phyloP scores from a whole-genome alignment of 2,888 invertebrate species.

The Drosophila flavopinicola region DNA sequence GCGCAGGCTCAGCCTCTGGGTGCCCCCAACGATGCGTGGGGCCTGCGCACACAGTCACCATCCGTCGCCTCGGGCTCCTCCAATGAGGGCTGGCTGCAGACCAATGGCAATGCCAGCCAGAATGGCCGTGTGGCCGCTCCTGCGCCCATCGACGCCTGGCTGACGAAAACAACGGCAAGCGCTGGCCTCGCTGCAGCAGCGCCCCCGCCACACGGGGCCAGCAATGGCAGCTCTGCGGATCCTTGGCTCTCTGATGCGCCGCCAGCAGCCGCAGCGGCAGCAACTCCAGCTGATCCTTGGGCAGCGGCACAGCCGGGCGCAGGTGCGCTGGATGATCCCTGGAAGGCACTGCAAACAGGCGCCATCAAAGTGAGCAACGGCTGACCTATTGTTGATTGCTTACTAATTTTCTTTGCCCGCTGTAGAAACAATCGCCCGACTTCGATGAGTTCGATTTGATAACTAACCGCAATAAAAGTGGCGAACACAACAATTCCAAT shows the following conservation, averaged over 20 bases:
- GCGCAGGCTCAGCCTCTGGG: slow-evolving; percentile 40
- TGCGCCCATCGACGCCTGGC: slow-evolving; percentile 78
- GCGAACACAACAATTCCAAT: slow-evolving; percentile 77
- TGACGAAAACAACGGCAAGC: slow-evolving; percentile 69
- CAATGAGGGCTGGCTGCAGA: slow-evolving; percentile 84
- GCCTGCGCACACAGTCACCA: slow-evolving; percentile 83
- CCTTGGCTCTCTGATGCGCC: slow-evolving; percentile 79
- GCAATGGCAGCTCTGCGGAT: slow-evolving; percentile 70
- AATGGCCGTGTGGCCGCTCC: slow-evolving; percentile 61
- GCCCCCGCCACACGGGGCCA: slow-evolving; percentile 52
- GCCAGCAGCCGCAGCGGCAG: slow-evolving; percentile 53
- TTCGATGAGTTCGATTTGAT: slow-evolving; percentile 95
- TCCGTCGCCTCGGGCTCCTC: slow-evolving; percentile 84
- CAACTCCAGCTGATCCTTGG: slow-evolving; percentile 63
- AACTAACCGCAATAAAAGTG: slow-evolving; percentile 89
- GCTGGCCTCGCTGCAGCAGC: slow-evolving; percentile 57
- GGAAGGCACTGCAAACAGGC: slow-evolving; percentile 85
- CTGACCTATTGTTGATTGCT: too few relatives aligned
- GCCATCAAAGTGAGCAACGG: slow-evolving; percentile 80
- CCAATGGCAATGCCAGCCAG: slow-evolving; percentile 73
- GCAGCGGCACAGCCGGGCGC: slow-evolving; percentile 74
- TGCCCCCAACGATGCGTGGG: slow-evolving; percentile 77
- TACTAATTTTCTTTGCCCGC: neutral
- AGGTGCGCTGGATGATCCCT: slow-evolving; percentile 85
- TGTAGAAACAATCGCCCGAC: slow-evolving; percentile 86